These are phyloP conservation scores for Cylindroiulus punctatus DNA, from an alignment of 2,888 invertebrate genomes.

Conservation along the genomic window DNA sequence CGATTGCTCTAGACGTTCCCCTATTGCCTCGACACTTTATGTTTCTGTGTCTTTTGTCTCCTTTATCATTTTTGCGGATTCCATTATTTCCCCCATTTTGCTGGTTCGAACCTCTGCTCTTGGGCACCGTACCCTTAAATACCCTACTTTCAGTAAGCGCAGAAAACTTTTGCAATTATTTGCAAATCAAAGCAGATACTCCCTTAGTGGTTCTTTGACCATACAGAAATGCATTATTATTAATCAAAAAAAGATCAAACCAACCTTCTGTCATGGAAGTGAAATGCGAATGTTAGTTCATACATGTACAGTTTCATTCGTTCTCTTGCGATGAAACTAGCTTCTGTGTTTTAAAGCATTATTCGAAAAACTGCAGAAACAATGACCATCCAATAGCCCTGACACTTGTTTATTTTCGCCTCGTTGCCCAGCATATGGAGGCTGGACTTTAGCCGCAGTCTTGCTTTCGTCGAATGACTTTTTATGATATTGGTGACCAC, in stretches of 20 bases:
- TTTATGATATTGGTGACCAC: slow-evolving; percentile 52
- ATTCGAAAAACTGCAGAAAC: background rate
- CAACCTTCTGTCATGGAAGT: too few relatives aligned
- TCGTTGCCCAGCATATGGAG: background rate
- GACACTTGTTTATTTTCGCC: background rate
- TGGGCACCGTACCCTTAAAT: background rate
- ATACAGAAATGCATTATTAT: too few relatives aligned
- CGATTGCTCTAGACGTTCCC: slow-evolving; percentile 27
- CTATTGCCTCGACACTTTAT: slow-evolving; percentile 35
- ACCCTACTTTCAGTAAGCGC: background rate
- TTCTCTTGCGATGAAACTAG: too few relatives aligned
- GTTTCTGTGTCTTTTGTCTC: slow-evolving; percentile 44
- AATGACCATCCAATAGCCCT: background rate
- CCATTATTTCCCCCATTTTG: slow-evolving; percentile 43
- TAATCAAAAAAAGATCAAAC: too few relatives aligned
- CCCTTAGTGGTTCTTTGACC: too few relatives aligned
- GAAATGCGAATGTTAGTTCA: too few relatives aligned
- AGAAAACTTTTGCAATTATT: background rate
- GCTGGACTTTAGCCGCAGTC: background rate
- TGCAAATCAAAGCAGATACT: background rate
- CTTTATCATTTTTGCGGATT: slow-evolving; percentile 37
- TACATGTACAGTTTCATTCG: too few relatives aligned
- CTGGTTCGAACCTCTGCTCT: background rate
- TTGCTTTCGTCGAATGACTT: background rate
- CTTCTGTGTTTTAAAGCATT: too few relatives aligned